phyloP scores from a whole-genome alignment of 2,113 vertebrate species.

The Lanius ludovicianus region DNA sequence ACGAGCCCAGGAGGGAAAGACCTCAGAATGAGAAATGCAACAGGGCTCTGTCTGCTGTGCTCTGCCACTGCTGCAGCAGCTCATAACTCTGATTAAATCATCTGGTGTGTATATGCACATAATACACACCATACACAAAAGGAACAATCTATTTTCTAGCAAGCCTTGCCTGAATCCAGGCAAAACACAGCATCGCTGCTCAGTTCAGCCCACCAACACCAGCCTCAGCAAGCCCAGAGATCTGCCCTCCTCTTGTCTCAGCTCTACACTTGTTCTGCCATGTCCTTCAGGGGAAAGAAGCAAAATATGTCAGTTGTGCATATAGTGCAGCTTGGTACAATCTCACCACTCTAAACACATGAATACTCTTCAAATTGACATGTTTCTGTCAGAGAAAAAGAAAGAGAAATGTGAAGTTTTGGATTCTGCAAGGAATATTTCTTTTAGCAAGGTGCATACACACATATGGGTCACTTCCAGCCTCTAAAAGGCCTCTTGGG shows the following conservation, averaged over 20 bases:
- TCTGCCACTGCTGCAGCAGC: background rate
- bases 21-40: background rate
- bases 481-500: background rate
- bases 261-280: background rate
- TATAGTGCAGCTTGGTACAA: background rate
- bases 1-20: background rate
- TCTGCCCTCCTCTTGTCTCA: background rate
- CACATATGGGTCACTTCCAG: rapidly evolving
- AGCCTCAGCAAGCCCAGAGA: background rate
- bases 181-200: background rate
- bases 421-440: background rate
- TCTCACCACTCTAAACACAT: background rate
- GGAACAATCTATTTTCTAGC: background rate
- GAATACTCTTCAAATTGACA: background rate
- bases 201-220: background rate
- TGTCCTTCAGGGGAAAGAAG: background rate
- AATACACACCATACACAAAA: background rate
- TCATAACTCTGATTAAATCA: background rate
- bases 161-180: background rate
- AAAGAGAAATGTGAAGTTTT: background rate
- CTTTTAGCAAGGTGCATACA: background rate
- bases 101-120: background rate
- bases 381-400: background rate
- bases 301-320: background rate
- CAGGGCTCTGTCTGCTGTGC: background rate